phyloP scores from a whole-genome alignment of 53 echinoderm and acorn worm species.

The Luidia sarsii region DNA sequence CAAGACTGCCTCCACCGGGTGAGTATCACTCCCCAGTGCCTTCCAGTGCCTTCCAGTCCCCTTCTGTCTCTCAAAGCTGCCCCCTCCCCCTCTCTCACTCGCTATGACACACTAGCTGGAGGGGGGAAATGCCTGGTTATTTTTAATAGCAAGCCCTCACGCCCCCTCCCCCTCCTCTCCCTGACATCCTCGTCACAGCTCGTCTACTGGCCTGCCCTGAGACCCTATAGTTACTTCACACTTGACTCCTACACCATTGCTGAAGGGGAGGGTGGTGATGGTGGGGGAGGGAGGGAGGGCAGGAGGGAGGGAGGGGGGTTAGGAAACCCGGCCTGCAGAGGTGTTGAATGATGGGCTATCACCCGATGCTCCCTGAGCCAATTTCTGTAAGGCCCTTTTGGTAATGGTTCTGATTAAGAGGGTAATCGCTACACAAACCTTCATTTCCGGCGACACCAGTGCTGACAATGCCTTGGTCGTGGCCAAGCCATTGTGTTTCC shows the following conservation, averaged over 20 bases:
- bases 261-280: too few relatives aligned
- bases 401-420: constrained; percentile 34
- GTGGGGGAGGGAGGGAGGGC: too few relatives aligned
- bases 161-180: too few relatives aligned
- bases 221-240: constrained; percentile 29
- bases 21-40: too few relatives aligned
- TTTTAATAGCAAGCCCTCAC: too few relatives aligned
- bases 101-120: constrained; percentile 3
- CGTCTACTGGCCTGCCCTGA: too few relatives aligned
- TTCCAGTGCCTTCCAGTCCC: neutral
- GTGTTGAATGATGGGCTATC: constrained; percentile 20
- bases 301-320: too few relatives aligned
- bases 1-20: too few relatives aligned
- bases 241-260: neutral
- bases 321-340: neutral
- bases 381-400: constrained; percentile 22
- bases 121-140: constrained; percentile 16
- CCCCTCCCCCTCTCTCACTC: neutral
- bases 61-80: neutral
- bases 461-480: neutral
- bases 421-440: constrained; percentile 32
- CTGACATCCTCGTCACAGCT: too few relatives aligned
- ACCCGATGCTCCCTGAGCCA: constrained; percentile 24
- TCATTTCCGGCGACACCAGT: constrained; percentile 32
- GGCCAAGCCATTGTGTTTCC: neutral